Evolutionary conservation across 1,140 invertebrate genomes (phyloP), one percentile per base, ranked within the genome.

Genomic region (Solen grandis): DNA sequence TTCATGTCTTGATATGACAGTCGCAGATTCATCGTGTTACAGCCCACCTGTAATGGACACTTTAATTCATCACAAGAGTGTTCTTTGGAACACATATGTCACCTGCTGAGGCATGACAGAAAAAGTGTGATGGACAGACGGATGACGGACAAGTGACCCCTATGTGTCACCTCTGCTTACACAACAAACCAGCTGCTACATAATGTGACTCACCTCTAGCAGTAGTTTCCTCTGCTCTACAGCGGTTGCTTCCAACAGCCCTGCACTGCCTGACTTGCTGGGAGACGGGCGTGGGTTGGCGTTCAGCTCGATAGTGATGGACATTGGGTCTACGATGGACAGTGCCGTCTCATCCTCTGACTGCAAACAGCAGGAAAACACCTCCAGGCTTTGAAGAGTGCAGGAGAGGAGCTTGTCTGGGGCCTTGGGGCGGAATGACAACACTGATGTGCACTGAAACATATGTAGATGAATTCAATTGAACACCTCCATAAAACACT

Each of bases 1-100:
- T 96, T 95, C 88, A 99, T 95, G 90, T 99, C 98, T 88, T 98
- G 95, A 87, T 99, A 99, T 0, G 97, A 99, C 1, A 99, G 89
- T 3, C 97, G 94, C 5, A 99, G 94, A 88, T 95, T 97, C 29
- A 99, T 90, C 5, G 81, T 87, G 27, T 86, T 87, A 54, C 91
- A 88, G 31, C 70, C 62, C 25, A 91, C 77, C 90, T 91, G 77
- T 14, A 81, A 77, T 52, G 19, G 3, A 35, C 22, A n/a, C 16
- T 72, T 14, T 4, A n/a, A n/a, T n/a, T n/a, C n/a, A n/a, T n/a
- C n/a, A n/a, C n/a, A n/a, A n/a, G n/a, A n/a, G n/a, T n/a, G n/a
- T n/a, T n/a, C n/a, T n/a, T n/a, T n/a, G n/a, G n/a, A n/a, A n/a
- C n/a, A n/a, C n/a, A n/a, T n/a, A n/a, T n/a, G n/a, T n/a, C n/a